Conservation (phyloP, 1,140 invertebrate species). For the Carcinoscorpius rotundicauda region DNA sequence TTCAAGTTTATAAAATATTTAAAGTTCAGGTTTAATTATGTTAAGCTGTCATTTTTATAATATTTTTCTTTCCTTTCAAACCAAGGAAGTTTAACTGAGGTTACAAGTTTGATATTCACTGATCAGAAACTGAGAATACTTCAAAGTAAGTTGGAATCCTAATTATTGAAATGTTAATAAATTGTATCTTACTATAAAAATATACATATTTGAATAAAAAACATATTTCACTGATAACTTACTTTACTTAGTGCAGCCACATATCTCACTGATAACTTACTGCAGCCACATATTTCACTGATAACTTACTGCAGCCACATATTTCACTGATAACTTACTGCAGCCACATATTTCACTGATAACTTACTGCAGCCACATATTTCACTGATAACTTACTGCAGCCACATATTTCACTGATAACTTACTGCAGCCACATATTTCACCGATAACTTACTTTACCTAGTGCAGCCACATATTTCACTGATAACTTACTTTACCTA, state of each 20-base stretch:
- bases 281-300: slow-evolving; percentile 47
- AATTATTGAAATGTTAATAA: too few species aligned
- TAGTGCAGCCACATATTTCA: slow-evolving; percentile 56
- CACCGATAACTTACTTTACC: slow-evolving; percentile 34
- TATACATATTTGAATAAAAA: too few species aligned
- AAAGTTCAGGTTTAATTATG: too few species aligned
- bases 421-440: slow-evolving; percentile 50
- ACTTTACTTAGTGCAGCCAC: slow-evolving; percentile 49
- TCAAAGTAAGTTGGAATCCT: too few species aligned
- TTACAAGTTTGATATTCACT: too few species aligned
- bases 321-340: slow-evolving; percentile 41
- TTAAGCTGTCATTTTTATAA: too few species aligned
- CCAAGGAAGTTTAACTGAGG: too few species aligned
- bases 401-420: slow-evolving; percentile 46
- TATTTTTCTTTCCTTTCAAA: too few species aligned
- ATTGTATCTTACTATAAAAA: too few species aligned
- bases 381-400: slow-evolving; percentile 36
- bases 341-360: slow-evolving; percentile 46
- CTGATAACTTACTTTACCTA: slow-evolving; percentile 39
- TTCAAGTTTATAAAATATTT: too few species aligned
- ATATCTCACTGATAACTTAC: slow-evolving; percentile 39
- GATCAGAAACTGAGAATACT: too few species aligned
- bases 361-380: slow-evolving; percentile 47
- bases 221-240: slow-evolving; percentile 5
- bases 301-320: slow-evolving; percentile 43